phyloP scores from a whole-genome alignment of 1,140 invertebrate species.

The Apis florea region DNA sequence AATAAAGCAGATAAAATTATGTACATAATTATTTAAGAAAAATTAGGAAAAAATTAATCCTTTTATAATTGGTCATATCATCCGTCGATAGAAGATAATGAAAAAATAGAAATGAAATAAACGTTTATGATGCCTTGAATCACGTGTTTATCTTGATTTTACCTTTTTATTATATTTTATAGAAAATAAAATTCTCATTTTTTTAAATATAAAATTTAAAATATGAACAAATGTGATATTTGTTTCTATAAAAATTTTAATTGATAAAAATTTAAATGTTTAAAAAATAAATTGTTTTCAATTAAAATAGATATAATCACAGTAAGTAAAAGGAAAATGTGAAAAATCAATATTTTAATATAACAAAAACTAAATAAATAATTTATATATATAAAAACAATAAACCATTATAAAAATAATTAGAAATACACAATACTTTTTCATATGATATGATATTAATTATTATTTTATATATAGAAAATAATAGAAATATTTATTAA shows the following conservation, averaged over 20 bases:
- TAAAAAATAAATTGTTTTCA: neutral
- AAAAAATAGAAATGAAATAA: constrained; percentile 51
- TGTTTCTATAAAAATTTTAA: neutral
- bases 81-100: constrained; percentile 39
- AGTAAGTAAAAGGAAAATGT: neutral
- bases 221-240: neutral
- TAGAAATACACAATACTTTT: no score
- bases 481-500: neutral
- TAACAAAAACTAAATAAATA: constrained; percentile 2
- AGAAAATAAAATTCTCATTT: neutral
- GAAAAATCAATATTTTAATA: neutral
- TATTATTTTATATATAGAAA: constrained; percentile 1
- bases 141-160: constrained; percentile 28
- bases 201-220: neutral
- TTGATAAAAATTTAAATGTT: no score
- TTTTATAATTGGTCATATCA: constrained; percentile 49
- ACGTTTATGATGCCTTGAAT: constrained; percentile 47
- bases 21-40: constrained; percentile 54
- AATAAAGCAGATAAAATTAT: constrained; percentile 1
- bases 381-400: neutral
- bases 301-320: constrained; percentile 3
- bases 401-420: neutral
- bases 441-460: neutral
- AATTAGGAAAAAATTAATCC: constrained; percentile 10
- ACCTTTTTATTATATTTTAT: neutral